These are phyloP conservation scores for Porites evermanni DNA, from an alignment of 92 coral and sea anemone genomes.

Conservation along the genomic window DNA sequence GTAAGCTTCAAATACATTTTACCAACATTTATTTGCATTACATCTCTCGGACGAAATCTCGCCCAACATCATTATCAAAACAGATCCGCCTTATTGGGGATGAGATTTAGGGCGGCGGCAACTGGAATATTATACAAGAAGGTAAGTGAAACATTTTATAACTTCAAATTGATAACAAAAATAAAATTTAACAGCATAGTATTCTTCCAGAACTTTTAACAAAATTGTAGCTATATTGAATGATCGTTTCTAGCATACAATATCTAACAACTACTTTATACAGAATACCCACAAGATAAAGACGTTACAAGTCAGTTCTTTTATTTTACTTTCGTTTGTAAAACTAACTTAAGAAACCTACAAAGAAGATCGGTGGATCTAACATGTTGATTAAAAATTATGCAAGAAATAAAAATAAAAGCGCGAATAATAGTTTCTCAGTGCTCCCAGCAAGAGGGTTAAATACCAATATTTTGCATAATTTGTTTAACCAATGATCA, in stretches of 20 bases:
- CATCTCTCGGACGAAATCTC: constrained; percentile 82
- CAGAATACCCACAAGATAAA: background rate
- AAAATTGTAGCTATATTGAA: background rate
- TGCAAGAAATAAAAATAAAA: too few relatives aligned
- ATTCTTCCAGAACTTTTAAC: background rate
- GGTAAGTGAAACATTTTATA: constrained; percentile 48
- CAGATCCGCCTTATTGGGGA: constrained; percentile 83
- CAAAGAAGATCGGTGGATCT: too few relatives aligned
- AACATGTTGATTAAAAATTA: too few relatives aligned
- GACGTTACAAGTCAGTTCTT: too few relatives aligned
- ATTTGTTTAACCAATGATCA: too few relatives aligned
- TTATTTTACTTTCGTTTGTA: too few relatives aligned
- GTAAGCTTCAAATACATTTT: constrained; percentile 79
- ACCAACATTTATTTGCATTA: constrained; percentile 86
- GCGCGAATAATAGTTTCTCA: too few relatives aligned
- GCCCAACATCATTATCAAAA: constrained; percentile 94
- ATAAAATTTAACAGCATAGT: background rate
- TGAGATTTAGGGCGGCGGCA: constrained; percentile 90
- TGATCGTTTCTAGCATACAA: background rate
- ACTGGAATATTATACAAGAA: constrained; percentile 83
- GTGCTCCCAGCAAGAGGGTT: too few relatives aligned
- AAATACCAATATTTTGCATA: too few relatives aligned
- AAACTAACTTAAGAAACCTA: too few relatives aligned
- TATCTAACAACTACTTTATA: background rate
- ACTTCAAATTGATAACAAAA: background rate